Conservation (phyloP, 2,888 invertebrate species). For the Caenorhabditis macrosperma region DNA sequence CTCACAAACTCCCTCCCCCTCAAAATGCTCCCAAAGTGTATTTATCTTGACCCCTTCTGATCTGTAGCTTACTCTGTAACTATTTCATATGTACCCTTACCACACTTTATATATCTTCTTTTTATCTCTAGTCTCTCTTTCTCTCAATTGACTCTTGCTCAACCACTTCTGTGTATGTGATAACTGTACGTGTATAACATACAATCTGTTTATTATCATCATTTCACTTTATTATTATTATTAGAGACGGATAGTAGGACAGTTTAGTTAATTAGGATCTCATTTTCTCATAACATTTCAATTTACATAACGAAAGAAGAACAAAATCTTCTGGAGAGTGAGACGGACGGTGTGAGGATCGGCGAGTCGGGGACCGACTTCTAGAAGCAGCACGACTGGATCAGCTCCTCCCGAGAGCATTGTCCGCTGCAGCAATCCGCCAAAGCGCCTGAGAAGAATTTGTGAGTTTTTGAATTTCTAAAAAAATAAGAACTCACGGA, state of each 20-base stretch:
- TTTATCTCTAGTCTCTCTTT: neutral
- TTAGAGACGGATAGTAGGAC: neutral
- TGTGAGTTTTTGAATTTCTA: too few relatives aligned
- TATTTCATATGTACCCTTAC: neutral
- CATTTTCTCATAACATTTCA: slow-evolving; percentile 1
- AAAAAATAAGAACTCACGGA: slow-evolving; percentile 21
- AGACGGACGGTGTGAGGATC: neutral
- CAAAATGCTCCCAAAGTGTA: too few relatives aligned
- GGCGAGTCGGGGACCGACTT: neutral
- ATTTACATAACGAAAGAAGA: neutral
- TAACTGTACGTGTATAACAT: slow-evolving; percentile 3
- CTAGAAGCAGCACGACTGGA: slow-evolving; percentile 21
- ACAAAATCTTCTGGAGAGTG: neutral
- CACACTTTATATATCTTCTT: neutral
- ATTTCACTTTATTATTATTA: neutral
- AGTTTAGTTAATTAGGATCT: neutral
- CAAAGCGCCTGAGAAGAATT: slow-evolving; percentile 21
- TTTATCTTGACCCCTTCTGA: too few relatives aligned
- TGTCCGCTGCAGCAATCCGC: slow-evolving; percentile 29
- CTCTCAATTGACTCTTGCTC: too few relatives aligned
- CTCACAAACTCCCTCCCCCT: too few relatives aligned
- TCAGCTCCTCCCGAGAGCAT: slow-evolving; percentile 30
- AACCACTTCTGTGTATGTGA: neutral
- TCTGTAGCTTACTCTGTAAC: neutral
- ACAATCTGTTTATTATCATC: slow-evolving; percentile 30